Conservation (phyloP, 2,888 invertebrate genomes). For the Lasioglossum zephyrum region DNA sequence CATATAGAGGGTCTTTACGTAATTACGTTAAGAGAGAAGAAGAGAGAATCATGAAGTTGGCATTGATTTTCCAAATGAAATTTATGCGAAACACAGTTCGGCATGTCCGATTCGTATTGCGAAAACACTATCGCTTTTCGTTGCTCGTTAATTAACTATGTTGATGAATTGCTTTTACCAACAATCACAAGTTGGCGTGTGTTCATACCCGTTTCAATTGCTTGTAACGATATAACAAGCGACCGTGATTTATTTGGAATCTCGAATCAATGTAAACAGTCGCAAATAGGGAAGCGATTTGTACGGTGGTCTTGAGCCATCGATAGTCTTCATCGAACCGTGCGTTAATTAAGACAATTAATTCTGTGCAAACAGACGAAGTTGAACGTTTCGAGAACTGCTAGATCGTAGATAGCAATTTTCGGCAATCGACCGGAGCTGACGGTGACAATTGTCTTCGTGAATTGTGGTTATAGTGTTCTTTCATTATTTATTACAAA, state of each 20-base stretch:
- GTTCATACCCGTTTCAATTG: background rate
- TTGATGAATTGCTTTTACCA: background rate
- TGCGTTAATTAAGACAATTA: background rate
- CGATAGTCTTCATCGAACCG: background rate
- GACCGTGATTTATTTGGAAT: background rate
- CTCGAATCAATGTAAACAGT: background rate
- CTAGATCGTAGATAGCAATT: background rate
- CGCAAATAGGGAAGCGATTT: background rate
- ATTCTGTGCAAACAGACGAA: background rate
- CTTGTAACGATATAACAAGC: background rate
- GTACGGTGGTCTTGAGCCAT: background rate
- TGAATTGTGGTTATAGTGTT: background rate
- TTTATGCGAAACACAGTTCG: background rate
- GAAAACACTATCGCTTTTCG: background rate
- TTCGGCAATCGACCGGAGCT: background rate
- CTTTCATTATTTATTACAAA: background rate
- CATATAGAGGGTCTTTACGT: too few species aligned
- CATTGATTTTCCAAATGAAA: background rate
- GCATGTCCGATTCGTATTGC: background rate
- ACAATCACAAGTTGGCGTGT: background rate
- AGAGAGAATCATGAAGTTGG: background rate
- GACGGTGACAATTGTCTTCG: background rate
- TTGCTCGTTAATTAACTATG: background rate
- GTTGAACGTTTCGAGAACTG: background rate
- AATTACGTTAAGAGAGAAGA: background rate